Conservation (phyloP, 2,113 vertebrate species). For the Rhabdomys dilectus region DNA sequence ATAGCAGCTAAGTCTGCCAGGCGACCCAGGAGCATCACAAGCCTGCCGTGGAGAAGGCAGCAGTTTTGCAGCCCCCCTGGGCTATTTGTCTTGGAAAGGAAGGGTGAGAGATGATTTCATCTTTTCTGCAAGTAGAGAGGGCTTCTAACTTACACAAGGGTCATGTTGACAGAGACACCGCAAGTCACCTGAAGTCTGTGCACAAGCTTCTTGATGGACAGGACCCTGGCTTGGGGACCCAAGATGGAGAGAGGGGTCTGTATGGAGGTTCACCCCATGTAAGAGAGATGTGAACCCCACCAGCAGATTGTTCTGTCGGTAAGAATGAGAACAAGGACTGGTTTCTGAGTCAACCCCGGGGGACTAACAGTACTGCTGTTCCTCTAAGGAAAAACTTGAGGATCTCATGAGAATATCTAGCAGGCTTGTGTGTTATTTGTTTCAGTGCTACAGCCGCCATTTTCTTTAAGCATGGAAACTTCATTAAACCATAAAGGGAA, state of each 20-base stretch:
- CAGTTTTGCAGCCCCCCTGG: conserved; percentile 10
- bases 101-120: conserved; percentile 18
- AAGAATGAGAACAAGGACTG: neutral
- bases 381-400: neutral
- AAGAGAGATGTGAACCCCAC: neutral
- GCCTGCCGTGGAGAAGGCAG: neutral
- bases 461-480: conserved; percentile 17
- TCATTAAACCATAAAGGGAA: neutral
- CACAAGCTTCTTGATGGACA: neutral
- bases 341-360: neutral
- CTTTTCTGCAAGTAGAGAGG: conserved; percentile 31
- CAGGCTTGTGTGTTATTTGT: neutral
- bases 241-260: neutral
- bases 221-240: neutral
- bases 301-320: neutral
- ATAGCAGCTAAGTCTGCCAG: conserved; percentile 54
- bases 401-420: neutral
- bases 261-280: neutral
- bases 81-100: conserved; percentile 60
- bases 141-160: conserved; percentile 25
- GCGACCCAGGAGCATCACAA: neutral
- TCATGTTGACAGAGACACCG: conserved; percentile 44
- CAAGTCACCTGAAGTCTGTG: neutral
- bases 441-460: neutral
- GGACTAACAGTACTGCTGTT: neutral